phyloP scores from a whole-genome alignment of 2,113 vertebrate genomes.

The Vidua chalybeata region DNA sequence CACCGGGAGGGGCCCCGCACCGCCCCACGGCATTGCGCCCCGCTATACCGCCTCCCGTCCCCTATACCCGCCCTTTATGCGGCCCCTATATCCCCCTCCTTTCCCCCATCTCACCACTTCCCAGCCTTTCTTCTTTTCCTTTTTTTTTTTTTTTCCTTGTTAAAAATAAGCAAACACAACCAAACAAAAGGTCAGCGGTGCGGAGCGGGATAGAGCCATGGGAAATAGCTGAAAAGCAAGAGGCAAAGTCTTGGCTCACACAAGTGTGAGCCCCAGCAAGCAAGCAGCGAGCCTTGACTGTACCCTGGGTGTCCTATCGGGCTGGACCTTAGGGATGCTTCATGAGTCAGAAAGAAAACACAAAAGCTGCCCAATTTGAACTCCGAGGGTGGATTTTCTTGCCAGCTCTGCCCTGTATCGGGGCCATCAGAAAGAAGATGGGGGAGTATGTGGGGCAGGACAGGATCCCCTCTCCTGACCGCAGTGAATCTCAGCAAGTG shows the following conservation, averaged over 20 bases:
- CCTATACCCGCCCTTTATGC: not conserved
- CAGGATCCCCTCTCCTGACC: not conserved
- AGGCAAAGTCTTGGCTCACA: not conserved
- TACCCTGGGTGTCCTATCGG: not conserved
- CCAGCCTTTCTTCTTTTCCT: not conserved
- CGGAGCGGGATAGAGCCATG: not conserved
- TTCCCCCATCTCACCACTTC: not conserved
- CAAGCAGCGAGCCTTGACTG: not conserved
- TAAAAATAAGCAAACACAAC: not conserved
- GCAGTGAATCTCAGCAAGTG: accelerated
- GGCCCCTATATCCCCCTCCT: too few relatives aligned
- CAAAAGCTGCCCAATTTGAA: not conserved
- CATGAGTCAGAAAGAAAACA: not conserved
- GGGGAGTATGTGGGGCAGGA: not conserved
- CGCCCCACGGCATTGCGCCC: not conserved
- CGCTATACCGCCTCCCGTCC: not conserved
- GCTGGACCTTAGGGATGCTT: not conserved
- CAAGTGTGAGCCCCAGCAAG: not conserved
- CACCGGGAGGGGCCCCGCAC: not conserved
- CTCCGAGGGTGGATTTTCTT: not conserved
- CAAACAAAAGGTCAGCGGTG: not conserved
- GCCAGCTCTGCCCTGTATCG: not conserved
- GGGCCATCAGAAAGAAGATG: not conserved
- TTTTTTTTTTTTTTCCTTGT: not conserved
- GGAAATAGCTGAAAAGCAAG: not conserved